phyloP scores from a whole-genome alignment of 37 sponge, comb jelly and placozoan species.

The Bolinopsis microptera region DNA sequence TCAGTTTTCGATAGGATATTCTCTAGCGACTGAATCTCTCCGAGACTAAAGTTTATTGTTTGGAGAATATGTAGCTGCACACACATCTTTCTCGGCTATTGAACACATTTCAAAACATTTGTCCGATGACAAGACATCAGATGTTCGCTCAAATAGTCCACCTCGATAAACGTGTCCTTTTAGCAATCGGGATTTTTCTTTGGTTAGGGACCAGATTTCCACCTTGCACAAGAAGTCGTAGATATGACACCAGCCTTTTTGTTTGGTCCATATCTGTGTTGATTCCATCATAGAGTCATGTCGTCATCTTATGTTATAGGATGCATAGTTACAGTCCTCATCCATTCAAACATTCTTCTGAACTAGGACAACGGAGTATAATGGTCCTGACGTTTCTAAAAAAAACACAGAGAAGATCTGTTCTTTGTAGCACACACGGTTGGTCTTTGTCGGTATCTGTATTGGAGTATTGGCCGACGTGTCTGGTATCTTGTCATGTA shows the following conservation, averaged over 20 bases:
- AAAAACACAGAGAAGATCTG: background rate
- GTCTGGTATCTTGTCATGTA: background rate
- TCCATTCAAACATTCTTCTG: background rate
- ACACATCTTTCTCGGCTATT: background rate
- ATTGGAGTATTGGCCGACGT: no score
- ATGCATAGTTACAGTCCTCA: background rate
- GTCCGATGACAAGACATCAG: background rate
- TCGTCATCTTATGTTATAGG: no score
- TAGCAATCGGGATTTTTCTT: background rate
- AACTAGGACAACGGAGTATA: background rate
- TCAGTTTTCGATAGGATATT: no score
- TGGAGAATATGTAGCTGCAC: background rate
- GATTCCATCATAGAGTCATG: no score
- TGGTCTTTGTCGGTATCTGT: background rate
- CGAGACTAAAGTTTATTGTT: no score
- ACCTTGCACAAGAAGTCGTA: no score
- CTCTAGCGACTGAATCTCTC: no score
- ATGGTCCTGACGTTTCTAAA: background rate
- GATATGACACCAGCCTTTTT: no score
- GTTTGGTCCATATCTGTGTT: no score
- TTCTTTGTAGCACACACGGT: background rate
- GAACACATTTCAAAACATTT: background rate
- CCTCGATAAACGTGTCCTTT: slow-evolving; percentile 4
- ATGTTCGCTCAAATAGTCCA: background rate
- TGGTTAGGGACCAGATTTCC: no score